Base-by-base conservation (phyloP, 1,140 invertebrate genomes). In the Metopolophium dirhodum region DNA sequence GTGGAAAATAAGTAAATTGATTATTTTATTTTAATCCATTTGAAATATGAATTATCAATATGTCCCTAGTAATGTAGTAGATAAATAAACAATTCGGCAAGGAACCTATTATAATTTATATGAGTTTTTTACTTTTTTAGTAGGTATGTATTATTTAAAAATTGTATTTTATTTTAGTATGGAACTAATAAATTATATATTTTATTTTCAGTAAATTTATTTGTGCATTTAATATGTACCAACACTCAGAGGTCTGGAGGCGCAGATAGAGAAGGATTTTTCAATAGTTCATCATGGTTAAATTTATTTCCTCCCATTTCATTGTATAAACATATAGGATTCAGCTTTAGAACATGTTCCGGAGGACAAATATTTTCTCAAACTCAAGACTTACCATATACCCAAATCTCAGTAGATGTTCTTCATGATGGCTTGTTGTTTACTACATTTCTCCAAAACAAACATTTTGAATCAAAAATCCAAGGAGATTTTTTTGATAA, bases 301-400 rank as follows among this genome's bases (percentile, higher is more conserved):
- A 96, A 96, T 94, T 95, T 98, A 90, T 96, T 96, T 61, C 97
- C 97, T 93, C 96, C 98, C 94, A 97, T 97, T 57, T 96, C 98
- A 94, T 97, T 97, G 94, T 96, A 96, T 18, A 94, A 94, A 94
- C 97, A 97, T 94, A 97, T 97, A 93, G 97, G 97, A 35, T 95
- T 98, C 61, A 98, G 97, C 95, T 98, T 98, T 95, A 96, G 97
- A 94, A 97, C 97, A 26, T 98, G 98, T 95, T 96, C 96, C 51
- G 97, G 97, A 90, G 97, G 97, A 30, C 96, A 96, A 95, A 96
- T 98, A 93, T 97, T 98, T 95, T 96, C 96, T 45, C 97, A 98
- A 95, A 94, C 96, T 41, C 97, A 98, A 85, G 91, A 61, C 6
- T 87, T 49, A 2, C 61, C 47, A n/a, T 94, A 51, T 86, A 93